Conservation (phyloP, 2,797 vertebrate species). For the Potorous gilbertii region DNA sequence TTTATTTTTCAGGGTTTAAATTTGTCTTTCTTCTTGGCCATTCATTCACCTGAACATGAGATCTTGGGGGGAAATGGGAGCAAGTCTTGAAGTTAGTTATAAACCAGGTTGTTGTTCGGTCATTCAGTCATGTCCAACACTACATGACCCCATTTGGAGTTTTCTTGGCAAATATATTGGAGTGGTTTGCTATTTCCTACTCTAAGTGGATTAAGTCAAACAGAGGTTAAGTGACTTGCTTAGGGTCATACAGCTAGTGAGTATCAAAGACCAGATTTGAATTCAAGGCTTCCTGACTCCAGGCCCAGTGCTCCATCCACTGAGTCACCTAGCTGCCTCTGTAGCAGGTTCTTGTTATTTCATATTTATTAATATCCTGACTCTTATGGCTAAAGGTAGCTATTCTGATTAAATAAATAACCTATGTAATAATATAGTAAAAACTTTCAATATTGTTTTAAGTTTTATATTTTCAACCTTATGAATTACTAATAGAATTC, state of each 20-base stretch:
- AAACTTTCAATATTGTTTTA: constrained; percentile 8
- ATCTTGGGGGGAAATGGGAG: neutral
- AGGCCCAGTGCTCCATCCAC: too few relatives aligned
- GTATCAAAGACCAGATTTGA: too few relatives aligned
- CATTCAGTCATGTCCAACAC: neutral
- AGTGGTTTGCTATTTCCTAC: neutral
- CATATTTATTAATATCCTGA: neutral
- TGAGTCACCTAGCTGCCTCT: neutral
- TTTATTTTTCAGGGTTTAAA: neutral
- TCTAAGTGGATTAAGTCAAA: neutral
- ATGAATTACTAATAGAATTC: neutral
- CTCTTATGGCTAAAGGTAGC: neutral
- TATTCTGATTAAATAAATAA: neutral
- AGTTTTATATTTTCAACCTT: neutral
- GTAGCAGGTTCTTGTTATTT: neutral
- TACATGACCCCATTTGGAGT: neutral
- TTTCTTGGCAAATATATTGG: too few relatives aligned
- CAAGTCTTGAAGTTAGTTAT: neutral
- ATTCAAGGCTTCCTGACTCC: too few relatives aligned
- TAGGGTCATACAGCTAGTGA: too few relatives aligned
- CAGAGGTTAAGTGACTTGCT: neutral
- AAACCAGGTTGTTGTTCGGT: neutral
- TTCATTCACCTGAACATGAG: neutral
- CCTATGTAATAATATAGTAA: constrained; percentile 28
- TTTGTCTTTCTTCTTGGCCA: neutral